These are phyloP conservation scores for Pteria penguin DNA, from an alignment of 2,888 invertebrate species.

Conservation along the genomic window DNA sequence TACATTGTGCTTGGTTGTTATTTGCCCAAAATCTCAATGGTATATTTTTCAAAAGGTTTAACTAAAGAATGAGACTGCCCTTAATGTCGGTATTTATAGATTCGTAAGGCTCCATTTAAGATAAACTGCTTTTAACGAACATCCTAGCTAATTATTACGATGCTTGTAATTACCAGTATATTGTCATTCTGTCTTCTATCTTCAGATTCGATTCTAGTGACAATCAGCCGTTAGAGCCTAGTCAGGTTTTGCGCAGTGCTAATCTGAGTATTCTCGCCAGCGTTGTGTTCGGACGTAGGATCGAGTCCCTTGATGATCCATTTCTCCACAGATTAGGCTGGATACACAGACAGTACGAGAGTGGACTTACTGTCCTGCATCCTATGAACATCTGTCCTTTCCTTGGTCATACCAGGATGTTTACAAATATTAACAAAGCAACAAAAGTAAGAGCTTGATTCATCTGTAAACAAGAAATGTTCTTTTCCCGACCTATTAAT, in stretches of 20 bases:
- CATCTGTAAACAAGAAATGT: neutral
- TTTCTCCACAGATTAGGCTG: slow-evolving; percentile 33
- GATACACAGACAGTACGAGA: slow-evolving; percentile 40
- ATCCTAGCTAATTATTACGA: no score
- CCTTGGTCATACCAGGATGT: slow-evolving; percentile 42
- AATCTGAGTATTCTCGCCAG: neutral
- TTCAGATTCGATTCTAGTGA: slow-evolving; percentile 4
- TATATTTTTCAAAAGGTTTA: no score
- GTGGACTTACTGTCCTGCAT: slow-evolving; percentile 39
- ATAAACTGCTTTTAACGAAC: no score
- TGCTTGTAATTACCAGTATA: neutral
- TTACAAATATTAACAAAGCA: slow-evolving; percentile 29
- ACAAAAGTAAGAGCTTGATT: slow-evolving; percentile 40
- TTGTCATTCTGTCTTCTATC: neutral
- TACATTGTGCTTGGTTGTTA: no score
- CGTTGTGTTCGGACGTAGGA: slow-evolving; percentile 16
- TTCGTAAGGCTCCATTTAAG: neutral
- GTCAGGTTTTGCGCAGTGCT: neutral
- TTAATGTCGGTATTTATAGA: no score
- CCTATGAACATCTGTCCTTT: slow-evolving; percentile 48
- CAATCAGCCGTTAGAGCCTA: neutral
- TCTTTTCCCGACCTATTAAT: neutral
- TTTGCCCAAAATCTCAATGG: no score
- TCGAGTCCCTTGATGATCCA: slow-evolving; percentile 30
- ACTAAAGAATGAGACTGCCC: no score